Percentiles rank a stretch among this genome's conserved stretches.
These are phyloP conservation scores for Mantis religiosa DNA, from an alignment of 2,888 invertebrate species.

Conservation along the genomic window DNA sequence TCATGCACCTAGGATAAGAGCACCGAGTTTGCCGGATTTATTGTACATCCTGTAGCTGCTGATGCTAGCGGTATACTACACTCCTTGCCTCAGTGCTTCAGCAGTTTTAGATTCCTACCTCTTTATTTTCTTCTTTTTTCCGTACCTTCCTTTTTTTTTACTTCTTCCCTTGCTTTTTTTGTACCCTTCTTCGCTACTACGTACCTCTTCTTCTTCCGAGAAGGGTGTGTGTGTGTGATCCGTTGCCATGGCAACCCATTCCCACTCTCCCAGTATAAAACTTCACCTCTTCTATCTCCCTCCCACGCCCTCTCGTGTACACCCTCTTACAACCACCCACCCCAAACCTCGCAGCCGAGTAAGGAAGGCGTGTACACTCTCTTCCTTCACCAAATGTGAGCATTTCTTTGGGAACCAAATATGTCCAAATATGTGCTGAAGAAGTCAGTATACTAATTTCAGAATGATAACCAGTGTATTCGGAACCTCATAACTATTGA, in stretches of 20 bases:
- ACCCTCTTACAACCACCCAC: slow-evolving; percentile 12
- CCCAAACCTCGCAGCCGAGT: neutral
- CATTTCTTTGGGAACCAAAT: neutral
- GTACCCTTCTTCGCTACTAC: neutral
- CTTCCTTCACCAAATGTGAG: neutral
- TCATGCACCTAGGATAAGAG: too few relatives aligned
- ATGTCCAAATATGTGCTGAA: neutral
- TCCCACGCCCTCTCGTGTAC: neutral
- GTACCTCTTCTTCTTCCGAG: neutral
- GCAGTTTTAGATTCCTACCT: slow-evolving; percentile 10
- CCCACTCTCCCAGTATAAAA: slow-evolving; percentile 11
- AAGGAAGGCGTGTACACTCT: slow-evolving; percentile 7
- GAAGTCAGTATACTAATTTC: too few relatives aligned
- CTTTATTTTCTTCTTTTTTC: slow-evolving; percentile 2
- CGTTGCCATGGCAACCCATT: slow-evolving; percentile 22
- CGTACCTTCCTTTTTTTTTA: neutral
- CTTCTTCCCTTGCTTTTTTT: neutral
- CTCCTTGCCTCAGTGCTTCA: neutral
- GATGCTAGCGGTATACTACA: neutral
- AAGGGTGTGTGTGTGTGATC: slow-evolving; percentile 21
- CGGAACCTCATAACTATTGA: too few relatives aligned
- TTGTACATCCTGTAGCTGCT: neutral
- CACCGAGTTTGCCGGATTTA: neutral
- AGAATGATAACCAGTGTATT: too few relatives aligned
- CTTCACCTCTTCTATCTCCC: slow-evolving; percentile 9